These are phyloP conservation scores for Sebastes fasciatus DNA, from an alignment of 2,113 vertebrate species.

Conservation along the genomic window DNA sequence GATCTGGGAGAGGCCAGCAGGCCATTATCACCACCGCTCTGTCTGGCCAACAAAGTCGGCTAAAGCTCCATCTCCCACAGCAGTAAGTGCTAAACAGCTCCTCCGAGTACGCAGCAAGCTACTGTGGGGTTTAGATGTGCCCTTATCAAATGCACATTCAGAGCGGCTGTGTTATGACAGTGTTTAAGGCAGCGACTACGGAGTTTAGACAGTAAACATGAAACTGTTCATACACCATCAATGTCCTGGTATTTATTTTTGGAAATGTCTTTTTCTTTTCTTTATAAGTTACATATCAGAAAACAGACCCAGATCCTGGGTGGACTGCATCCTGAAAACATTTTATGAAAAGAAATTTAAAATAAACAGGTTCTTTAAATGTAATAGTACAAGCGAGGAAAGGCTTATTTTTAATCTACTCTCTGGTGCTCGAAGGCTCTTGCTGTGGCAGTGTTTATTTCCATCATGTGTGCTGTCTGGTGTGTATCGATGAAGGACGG, in stretches of 20 bases:
- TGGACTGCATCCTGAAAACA: not conserved
- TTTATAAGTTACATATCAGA: not conserved
- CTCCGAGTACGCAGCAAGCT: conserved; percentile 29
- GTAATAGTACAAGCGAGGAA: not conserved
- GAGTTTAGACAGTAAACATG: not conserved
- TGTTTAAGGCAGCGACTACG: conserved; percentile 25
- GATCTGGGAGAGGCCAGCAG: conserved; percentile 75
- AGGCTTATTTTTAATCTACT: conserved; percentile 1
- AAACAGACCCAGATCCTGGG: not conserved
- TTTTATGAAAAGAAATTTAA: not conserved
- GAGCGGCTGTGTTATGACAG: conserved; percentile 28
- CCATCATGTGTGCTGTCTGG: conserved; percentile 16
- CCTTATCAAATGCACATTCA: conserved; percentile 24
- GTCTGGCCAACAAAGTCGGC: conserved; percentile 60
- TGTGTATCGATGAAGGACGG: conserved; percentile 31
- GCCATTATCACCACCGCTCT: conserved; percentile 67
- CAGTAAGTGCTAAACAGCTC: conserved; percentile 52
- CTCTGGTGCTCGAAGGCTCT: not conserved
- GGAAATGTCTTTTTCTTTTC: not conserved
- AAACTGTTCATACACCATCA: conserved; percentile 4
- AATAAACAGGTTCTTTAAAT: not conserved
- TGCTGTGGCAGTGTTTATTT: conserved; percentile 10
- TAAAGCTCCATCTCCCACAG: conserved; percentile 54
- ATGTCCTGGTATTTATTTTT: conserved; percentile 23
- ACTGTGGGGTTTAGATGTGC: conserved; percentile 10